Percentiles rank a stretch among this genome's conserved stretches.
Evolutionary conservation across 2,113 vertebrate species (phyloP).

Genomic region (Amphiprion percula): DNA sequence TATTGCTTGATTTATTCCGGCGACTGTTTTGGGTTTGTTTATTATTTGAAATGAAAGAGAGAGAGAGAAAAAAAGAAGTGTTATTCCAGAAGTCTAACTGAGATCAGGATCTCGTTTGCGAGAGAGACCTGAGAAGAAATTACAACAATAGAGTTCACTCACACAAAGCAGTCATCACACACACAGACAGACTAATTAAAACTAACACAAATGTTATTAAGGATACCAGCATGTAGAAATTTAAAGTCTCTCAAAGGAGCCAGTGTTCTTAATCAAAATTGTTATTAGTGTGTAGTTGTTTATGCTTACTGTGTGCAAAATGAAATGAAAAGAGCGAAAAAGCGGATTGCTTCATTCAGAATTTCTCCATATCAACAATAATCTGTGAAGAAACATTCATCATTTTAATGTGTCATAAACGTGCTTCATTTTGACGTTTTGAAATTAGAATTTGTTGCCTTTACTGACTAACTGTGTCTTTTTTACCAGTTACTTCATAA

Average conservation of each 20-base stretch:
- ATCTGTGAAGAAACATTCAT: too few relatives aligned
- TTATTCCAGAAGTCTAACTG: background rate
- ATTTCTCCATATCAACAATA: too few relatives aligned
- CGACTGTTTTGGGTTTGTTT: background rate
- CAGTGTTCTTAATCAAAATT: background rate
- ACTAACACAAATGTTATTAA: background rate
- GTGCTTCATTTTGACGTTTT: too few relatives aligned
- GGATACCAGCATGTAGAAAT: background rate
- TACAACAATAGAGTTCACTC: background rate
- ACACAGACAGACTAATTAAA: background rate
- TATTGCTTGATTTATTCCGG: conserved; percentile 1
- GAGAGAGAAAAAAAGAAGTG: too few relatives aligned
- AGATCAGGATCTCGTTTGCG: background rate
- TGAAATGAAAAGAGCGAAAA: background rate
- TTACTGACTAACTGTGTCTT: too few relatives aligned
- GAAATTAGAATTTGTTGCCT: too few relatives aligned
- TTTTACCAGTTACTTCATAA: too few relatives aligned
- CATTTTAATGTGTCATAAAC: too few relatives aligned
- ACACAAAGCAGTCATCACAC: background rate
- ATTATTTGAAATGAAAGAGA: background rate
- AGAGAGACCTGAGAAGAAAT: conserved; percentile 1
- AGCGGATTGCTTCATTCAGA: background rate
- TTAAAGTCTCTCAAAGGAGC: background rate
- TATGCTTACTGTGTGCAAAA: background rate
- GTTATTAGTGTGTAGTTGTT: background rate